A percentile compares a stretch with the other conserved stretches of the same genome.
These are phyloP conservation scores for Ridgeia piscesae DNA, from an alignment of 1,140 invertebrate species.

Conservation along the genomic window DNA sequence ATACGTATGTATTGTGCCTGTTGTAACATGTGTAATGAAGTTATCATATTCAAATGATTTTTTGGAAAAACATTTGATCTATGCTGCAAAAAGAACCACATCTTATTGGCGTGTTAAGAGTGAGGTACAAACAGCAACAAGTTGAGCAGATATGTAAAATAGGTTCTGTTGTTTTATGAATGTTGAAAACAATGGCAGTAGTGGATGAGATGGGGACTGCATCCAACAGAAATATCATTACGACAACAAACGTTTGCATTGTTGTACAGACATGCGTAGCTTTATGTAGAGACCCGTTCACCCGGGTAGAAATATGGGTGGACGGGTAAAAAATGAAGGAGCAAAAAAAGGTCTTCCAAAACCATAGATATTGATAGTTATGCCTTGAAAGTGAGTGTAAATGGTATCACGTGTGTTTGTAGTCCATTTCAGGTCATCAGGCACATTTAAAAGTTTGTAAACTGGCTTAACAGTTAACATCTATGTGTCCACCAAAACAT, in stretches of 20 bases:
- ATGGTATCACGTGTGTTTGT: too few relatives aligned
- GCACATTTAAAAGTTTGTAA: too few relatives aligned
- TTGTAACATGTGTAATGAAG: not conserved
- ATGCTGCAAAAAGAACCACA: not conserved
- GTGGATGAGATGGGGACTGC: not conserved
- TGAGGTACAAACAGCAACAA: not conserved
- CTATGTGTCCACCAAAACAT: too few relatives aligned
- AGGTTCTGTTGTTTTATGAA: not conserved
- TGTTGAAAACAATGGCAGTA: not conserved
- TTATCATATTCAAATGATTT: not conserved
- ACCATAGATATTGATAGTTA: too few relatives aligned
- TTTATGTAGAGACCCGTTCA: too few relatives aligned
- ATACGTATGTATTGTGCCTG: not conserved
- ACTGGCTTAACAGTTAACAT: too few relatives aligned
- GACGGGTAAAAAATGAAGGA: too few relatives aligned
- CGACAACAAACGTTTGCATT: not conserved
- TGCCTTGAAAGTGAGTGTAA: too few relatives aligned
- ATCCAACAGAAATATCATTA: not conserved
- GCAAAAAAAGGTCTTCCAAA: too few relatives aligned
- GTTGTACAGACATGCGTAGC: not conserved
- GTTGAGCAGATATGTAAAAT: not conserved
- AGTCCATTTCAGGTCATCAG: too few relatives aligned
- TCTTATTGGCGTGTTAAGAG: not conserved
- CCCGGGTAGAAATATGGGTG: too few relatives aligned
- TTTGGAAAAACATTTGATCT: not conserved